Evolutionary conservation across 2,797 vertebrate genomes (phyloP), one percentile per base, ranked within the genome.

Genomic region (Coranthus polyacanthus): DNA sequence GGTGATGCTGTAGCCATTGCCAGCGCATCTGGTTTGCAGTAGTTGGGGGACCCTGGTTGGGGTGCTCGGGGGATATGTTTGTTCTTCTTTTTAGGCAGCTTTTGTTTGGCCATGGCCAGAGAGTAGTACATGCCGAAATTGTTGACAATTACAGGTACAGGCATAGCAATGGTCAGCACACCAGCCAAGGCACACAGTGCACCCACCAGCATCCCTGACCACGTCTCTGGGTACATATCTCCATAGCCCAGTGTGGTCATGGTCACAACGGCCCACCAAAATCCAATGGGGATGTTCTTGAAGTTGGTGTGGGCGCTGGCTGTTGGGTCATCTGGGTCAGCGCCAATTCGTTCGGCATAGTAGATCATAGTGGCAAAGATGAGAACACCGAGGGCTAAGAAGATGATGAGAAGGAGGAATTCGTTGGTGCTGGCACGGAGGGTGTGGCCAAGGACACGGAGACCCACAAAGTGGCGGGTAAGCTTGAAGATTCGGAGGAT

Each of bases 111-210:
- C 98, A 99, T 99, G 87, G 98, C 98, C 95, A 99, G 95, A 78
- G 97, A 98, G 93, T 99, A 99, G 92, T 99, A 99, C 98, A 99
- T 99, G 94, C 97, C 97, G 34, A 99, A 99, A 94, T 99, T 99
- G 96, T 99, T 99, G 92, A 99, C 98, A 86, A 99, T 99, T 90
- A 99, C 98, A 32, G 97, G 98, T 82, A 99, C 98, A 10, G 97
- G 97, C 98, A 99, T 99, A 87, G 98, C 98, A 65, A 99, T 99
- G 92, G 98, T 99, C 88, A 99, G 95, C 94, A 99, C 98, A 0
- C 98, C 98, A 0, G 97, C 96, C 75, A 99, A 94, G 82, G 98
- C 98, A 49, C 98, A 99, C 81, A 99, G 91, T 0, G 98, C 98
- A 56, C 98, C 98, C 89, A 99, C 98, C 92, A 99, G 82, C 98